Evolutionary conservation across 92 coral and sea anemone genomes (phyloP), one percentile per base, ranked within the genome.

Genomic region (Porites lobata): DNA sequence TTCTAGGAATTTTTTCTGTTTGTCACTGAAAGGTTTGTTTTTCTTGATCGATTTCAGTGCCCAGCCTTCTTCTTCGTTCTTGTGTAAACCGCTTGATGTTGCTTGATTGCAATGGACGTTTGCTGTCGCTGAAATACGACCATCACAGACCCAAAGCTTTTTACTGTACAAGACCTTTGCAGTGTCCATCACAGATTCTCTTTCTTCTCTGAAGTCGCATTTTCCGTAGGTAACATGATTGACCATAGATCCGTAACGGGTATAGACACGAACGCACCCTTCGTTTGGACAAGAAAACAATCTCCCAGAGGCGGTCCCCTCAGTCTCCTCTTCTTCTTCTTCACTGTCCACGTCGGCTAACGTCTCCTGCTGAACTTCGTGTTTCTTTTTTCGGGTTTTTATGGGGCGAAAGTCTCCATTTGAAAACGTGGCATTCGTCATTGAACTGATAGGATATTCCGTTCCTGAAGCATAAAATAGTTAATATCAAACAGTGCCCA

Each of bases 231-330:
- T 20, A 13, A 57, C 69, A 63, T 85, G 89, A 47, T 85, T 87
- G 20, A 87, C 80, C 90, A 87, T 87, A 57, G 90, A 87, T 20
- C 72, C 63, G 20, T 84, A 84, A 58, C 50, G 80, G 47, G 73
- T 77, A 47, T 74, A 84, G 10, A 72, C 88, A 18, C 21, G 69
- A 61, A 74, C 56, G 62, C 81, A 84, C 50, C 81, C 75, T 50
- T 72, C 80, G 77, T 83, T 72, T 43, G 87, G 87, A 26, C 80
- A 83, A 21, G 69, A 69, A 63, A 83, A 83, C 21, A 83, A 65
- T 72, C 67, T 81, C 32, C 70, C 24, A 54, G 66, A 51, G 15
- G 19, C 52, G 63, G 8, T 66, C 69, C 50, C 61, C 38, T 54
- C 77, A 74, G 38, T 61, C 66, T 50, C 62, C 52, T 82, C 88